Evolutionary conservation across 2,888 invertebrate genomes (phyloP), one percentile per base, ranked within the genome.

Genomic region (Liopterus haemorrhoidalis): DNA sequence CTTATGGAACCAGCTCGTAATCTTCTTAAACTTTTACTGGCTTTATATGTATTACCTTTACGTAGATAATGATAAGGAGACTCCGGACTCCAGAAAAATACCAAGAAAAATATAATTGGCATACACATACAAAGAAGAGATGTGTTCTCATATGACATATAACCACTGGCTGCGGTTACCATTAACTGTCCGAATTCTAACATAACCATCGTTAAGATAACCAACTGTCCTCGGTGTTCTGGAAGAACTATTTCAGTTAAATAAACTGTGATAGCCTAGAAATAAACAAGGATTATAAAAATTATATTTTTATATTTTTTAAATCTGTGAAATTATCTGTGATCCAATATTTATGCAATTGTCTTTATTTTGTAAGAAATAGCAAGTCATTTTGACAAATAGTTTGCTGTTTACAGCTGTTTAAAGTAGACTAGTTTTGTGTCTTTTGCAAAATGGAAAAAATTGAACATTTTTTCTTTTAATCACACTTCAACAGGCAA

Each of bases 201-300:
- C 64, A 68, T 63, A 0, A 67, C 50, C 27, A 64, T 63, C 21
- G 64, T 62, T 15, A 64, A 59, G 0, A 46, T 49, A 5, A 48
- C 47, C 9, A 74, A 54, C 1, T 70, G 61, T 0, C 72, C 74
- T 47, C 74, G 56, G 19, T 73, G 68, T 50, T 72, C 70, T 46
- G 73, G 73, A 50, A 73, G 73, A 0, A 73, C 67, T 61, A 73
- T 73, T 64, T 73, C 74, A 28, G 72, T 72, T 41, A 73, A 60
- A 56, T 74, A 74, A 53, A 73, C 70, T 65, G 73, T 72, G 36
- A 70, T 68, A 30, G 70, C 70, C 74, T 74, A 60, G 41, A 69
- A 69, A 51, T 30, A 37, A 19, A 6, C 31, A 24, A 16, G 37
- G 21, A 46, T 11, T 5, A 31, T 32, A 20, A 31, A 35, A 19